Percentiles rank a stretch among this genome's conserved stretches.
These are phyloP conservation scores for Selenia dentaria DNA, from an alignment of 2,888 invertebrate genomes.

Conservation along the genomic window DNA sequence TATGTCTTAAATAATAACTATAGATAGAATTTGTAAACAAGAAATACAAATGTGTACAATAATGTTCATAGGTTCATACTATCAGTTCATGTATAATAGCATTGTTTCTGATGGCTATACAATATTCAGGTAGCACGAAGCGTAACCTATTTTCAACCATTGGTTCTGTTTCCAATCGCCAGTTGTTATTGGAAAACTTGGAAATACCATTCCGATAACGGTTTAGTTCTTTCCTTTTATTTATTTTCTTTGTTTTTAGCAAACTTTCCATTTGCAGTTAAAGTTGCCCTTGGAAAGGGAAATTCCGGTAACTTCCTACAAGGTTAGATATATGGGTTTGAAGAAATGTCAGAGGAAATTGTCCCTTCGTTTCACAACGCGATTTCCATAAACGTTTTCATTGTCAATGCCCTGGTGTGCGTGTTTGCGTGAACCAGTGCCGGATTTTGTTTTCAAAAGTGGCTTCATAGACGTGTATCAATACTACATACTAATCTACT, in stretches of 20 bases:
- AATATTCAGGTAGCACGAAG: neutral
- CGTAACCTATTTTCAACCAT: constrained; percentile 2
- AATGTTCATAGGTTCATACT: no score
- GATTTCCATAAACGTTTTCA: constrained; percentile 26
- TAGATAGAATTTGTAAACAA: no score
- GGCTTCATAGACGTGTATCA: no score
- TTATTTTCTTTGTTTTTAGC: constrained; percentile 19
- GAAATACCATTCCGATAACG: constrained; percentile 3
- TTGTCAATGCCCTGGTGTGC: constrained; percentile 25
- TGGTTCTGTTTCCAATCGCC: constrained; percentile 2
- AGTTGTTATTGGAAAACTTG: constrained; percentile 13
- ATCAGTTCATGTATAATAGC: no score
- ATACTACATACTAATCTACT: no score
- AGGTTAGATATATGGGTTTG: constrained; percentile 4
- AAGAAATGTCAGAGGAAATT: constrained; percentile 11
- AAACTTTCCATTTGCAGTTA: neutral
- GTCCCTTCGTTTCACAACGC: constrained; percentile 7
- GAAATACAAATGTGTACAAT: no score
- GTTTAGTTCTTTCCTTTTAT: constrained; percentile 2
- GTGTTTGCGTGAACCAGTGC: no score
- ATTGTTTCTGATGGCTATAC: no score
- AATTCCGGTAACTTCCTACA: constrained; percentile 9
- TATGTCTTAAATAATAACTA: no score
- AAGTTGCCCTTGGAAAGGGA: neutral
- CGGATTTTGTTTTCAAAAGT: no score